Evolutionary conservation across 2,888 invertebrate species (phyloP), one percentile per base, ranked within the genome.

Genomic region (Plutella xylostella): DNA sequence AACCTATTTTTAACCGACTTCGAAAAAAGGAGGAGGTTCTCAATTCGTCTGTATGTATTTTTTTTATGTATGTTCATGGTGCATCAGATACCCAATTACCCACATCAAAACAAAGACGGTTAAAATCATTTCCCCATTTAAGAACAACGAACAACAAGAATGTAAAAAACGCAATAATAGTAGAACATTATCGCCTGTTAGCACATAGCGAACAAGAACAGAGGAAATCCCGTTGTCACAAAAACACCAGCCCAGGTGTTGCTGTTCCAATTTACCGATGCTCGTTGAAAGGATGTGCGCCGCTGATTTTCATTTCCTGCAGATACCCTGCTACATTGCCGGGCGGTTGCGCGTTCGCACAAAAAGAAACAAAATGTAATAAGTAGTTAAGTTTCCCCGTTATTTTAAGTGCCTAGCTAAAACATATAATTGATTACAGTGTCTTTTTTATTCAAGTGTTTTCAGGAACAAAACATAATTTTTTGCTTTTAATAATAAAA

Each of bases 201-300:
- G n/a, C n/a, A n/a, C n/a, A n/a, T n/a, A n/a, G n/a, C n/a, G n/a
- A n/a, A n/a, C n/a, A n/a, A n/a, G n/a, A n/a, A n/a, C 54, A 48
- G 47, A 50, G 52, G 42, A 42, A 19, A 31, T 31, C 31, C 18
- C 9, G 53, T 55, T 58, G 53, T 59, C 60, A 55, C 55, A 57
- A 55, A 49, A 57, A 63, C 61, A 56, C 46, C 46, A 51, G 51
- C 58, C 49, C 70, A 73, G 72, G 72, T 73, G 73, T 69, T 64
- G 68, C 54, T 57, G 62, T 72, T 68, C 63, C 72, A 71, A 72
- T 72, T 69, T 67, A 61, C 51, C 59, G 59, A 55, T 55, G 59
- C 57, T 56, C 56, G 46, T 47, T 47, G 53, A 56, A 59, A 58
- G 64, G 66, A 63, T 68, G 64, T 63, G 56, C 57, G 55, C 57